Evolutionary conservation across 2,113 vertebrate genomes (phyloP).

Genomic region (Podocnemis expansa): DNA sequence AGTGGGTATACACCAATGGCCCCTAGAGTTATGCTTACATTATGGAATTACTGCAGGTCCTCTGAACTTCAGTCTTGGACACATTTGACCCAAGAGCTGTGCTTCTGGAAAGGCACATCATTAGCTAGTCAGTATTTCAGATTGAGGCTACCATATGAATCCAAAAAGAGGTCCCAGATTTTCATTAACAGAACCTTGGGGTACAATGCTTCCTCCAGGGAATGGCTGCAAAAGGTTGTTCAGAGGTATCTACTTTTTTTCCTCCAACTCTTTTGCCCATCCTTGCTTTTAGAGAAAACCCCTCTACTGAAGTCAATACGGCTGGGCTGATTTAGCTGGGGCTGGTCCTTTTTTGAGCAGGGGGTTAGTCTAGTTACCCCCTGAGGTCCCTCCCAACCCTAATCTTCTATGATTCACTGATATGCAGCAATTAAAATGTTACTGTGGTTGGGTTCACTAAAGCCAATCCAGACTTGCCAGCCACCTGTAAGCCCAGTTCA

Average conservation of each 20-base stretch:
- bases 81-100: background rate
- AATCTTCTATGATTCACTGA: no score
- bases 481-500: slow-evolving; percentile 17
- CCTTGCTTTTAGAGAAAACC: slow-evolving; percentile 18
- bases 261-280: background rate
- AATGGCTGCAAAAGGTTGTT: background rate
- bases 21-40: background rate
- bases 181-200: rapidly evolving
- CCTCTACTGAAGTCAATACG: background rate
- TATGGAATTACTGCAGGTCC: background rate
- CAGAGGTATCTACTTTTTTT: background rate
- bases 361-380: no score
- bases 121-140: background rate
- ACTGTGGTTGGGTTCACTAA: background rate
- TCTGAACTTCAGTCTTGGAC: background rate
- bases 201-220: background rate
- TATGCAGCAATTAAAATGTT: background rate
- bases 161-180: background rate
- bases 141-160: background rate
- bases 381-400: no score
- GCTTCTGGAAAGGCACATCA: background rate
- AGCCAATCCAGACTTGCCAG: background rate
- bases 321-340: background rate
- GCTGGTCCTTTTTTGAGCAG: no score
- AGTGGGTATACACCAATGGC: background rate